Evolutionary conservation across 2,888 invertebrate species (phyloP).

Genomic region (Eremobia ochroleuca): DNA sequence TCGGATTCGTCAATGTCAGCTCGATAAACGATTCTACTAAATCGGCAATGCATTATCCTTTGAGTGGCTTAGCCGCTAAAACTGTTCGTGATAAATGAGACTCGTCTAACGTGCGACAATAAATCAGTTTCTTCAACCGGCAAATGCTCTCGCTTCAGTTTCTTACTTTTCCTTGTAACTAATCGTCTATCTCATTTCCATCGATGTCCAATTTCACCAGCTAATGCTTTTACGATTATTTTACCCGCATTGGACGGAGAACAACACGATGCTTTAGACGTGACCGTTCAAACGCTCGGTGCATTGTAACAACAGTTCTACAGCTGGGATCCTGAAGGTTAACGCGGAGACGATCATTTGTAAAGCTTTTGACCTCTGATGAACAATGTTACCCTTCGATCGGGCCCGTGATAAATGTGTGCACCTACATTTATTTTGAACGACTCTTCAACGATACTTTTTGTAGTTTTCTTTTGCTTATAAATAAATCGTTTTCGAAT

Average conservation of each 20-base stretch:
- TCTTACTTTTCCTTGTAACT: slow-evolving; percentile 67
- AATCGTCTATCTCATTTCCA: slow-evolving; percentile 70
- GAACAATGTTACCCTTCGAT: slow-evolving; percentile 71
- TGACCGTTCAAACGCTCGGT: slow-evolving; percentile 62
- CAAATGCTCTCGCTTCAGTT: slow-evolving; percentile 73
- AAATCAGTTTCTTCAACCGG: slow-evolving; percentile 81
- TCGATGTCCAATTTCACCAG: slow-evolving; percentile 67
- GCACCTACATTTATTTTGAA: slow-evolving; percentile 59
- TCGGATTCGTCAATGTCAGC: slow-evolving; percentile 81
- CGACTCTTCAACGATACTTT: slow-evolving; percentile 47
- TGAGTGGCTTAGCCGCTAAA: slow-evolving; percentile 81
- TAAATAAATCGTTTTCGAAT: slow-evolving; percentile 55
- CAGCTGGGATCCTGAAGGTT: slow-evolving; percentile 72
- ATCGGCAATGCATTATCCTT: slow-evolving; percentile 82
- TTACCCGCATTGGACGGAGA: slow-evolving; percentile 64
- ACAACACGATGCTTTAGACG: slow-evolving; percentile 63
- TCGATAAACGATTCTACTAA: slow-evolving; percentile 79
- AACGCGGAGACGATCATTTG: slow-evolving; percentile 76
- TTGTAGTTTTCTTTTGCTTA: slow-evolving; percentile 50
- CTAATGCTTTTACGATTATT: slow-evolving; percentile 57
- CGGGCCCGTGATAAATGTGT: slow-evolving; percentile 69
- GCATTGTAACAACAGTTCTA: slow-evolving; percentile 71
- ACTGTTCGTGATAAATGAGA: slow-evolving; percentile 85
- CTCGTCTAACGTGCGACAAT: slow-evolving; percentile 81
- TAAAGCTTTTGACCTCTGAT: slow-evolving; percentile 77